A percentile compares a stretch with the other conserved stretches of the same genome.
phyloP scores from a whole-genome alignment of 2,113 vertebrate species.

The Rousettus leschenaultii region DNA sequence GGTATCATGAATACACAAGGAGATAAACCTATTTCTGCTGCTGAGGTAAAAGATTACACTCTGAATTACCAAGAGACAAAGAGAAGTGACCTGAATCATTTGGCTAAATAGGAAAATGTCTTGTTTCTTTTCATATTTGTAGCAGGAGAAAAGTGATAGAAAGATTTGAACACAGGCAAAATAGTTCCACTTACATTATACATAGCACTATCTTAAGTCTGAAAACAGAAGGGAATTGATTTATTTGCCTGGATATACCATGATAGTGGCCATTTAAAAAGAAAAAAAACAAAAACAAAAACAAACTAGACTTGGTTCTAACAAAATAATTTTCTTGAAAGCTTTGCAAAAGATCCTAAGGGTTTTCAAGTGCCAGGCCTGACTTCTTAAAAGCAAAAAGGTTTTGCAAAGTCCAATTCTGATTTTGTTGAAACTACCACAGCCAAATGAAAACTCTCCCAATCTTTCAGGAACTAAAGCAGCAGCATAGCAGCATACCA shows the following conservation, averaged over 20 bases:
- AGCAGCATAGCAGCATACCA: neutral
- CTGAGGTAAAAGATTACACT: conserved; percentile 15
- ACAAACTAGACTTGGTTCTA: neutral
- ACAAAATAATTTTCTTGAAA: conserved; percentile 48
- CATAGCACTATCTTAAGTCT: neutral
- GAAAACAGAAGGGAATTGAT: neutral
- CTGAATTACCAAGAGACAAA: neutral
- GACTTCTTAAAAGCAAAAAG: conserved; percentile 46
- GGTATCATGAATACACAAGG: neutral
- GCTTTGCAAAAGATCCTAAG: conserved; percentile 25
- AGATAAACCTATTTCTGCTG: neutral
- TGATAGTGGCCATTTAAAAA: neutral
- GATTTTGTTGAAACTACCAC: conserved; percentile 53
- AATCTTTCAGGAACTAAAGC: conserved; percentile 50
- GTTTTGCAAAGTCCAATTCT: conserved; percentile 43
- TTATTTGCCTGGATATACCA: neutral
- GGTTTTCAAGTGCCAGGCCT: neutral
- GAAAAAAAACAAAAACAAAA: neutral
- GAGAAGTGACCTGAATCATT: neutral
- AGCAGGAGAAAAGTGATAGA: neutral
- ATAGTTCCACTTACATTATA: neutral
- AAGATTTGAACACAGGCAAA: neutral
- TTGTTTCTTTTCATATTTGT: neutral
- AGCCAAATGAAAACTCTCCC: conserved; percentile 33
- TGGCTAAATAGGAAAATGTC: neutral